Evolutionary conservation across 2,797 vertebrate species (phyloP), one percentile per base, ranked within the genome.

Genomic region (Clarias pachynema): DNA sequence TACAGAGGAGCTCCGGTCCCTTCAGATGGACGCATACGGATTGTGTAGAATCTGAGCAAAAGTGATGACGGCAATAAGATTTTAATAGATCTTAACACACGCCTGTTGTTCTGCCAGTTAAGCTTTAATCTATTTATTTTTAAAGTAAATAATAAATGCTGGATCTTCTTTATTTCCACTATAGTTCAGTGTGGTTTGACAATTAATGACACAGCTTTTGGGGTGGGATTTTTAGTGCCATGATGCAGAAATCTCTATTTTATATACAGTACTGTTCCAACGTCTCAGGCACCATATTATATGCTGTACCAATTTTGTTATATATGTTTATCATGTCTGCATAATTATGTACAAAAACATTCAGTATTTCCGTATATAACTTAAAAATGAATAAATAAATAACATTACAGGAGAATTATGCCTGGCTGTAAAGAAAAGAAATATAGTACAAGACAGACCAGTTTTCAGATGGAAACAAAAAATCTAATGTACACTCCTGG

Each of bases 181-280:
- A 29, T 18, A 60, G 68, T 60, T 26, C 26, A 31, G 49, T 73
- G 77, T 62, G 79, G 20, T 78, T 81, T 59, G 29, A 86, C n/a
- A 26, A 57, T 59, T 56, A 53, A 80, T 72, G 83, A 73, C 68
- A 74, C 74, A 56, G 49, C 82, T 59, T 18, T 78, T 62, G 22
- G 16, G 20, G 56, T 62, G 77, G 82, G n/a, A 87, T 29, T 69
- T 86, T 84, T 20, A 68, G 86, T 65, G 18, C 20, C 49, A 73
- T 3, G 31, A 40, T 66, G n/a, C n/a, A 44, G 65, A 40, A 68
- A 44, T 1, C 12, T 87, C 75, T 40, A 87, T 63, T 75, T 75
- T 82, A 81, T 80, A 83, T 87, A n/a, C 74, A 31, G 37, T 40
- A 7, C 37, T 40, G 37, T 7, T 5, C 5, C 7, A 40, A 40